Evolutionary conservation across 2,113 vertebrate genomes (phyloP).

Genomic region (Callionymus lyra): DNA sequence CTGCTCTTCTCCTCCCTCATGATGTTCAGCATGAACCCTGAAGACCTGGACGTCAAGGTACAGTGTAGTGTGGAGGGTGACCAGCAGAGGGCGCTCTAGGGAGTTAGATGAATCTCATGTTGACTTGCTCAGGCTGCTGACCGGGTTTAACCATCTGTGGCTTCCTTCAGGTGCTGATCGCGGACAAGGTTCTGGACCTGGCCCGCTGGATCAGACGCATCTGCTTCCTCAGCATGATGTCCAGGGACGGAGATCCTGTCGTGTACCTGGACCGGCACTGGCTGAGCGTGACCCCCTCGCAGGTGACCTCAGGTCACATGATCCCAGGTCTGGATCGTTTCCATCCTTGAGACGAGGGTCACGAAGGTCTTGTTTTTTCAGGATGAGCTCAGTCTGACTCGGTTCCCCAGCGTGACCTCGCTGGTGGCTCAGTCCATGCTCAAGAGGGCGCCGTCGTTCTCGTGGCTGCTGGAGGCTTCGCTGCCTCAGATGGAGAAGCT

Average conservation of each 20-base stretch:
- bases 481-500: slow-evolving; percentile 71
- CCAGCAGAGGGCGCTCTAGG: too few relatives aligned
- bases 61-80: too few relatives aligned
- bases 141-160: too few relatives aligned
- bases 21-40: slow-evolving; percentile 70
- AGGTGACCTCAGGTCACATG: slow-evolving; percentile 59
- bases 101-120: too few relatives aligned
- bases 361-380: slow-evolving; percentile 29
- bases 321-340: background rate
- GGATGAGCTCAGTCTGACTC: slow-evolving; percentile 74
- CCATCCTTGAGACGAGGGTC: background rate
- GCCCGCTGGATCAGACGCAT: slow-evolving; percentile 74
- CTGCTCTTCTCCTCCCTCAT: slow-evolving; percentile 78
- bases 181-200: slow-evolving; percentile 67
- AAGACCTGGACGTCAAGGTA: slow-evolving; percentile 86
- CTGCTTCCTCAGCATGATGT: slow-evolving; percentile 72
- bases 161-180: slow-evolving; percentile 70
- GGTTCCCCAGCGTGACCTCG: slow-evolving; percentile 82
- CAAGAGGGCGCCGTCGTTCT: slow-evolving; percentile 65
- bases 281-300: slow-evolving; percentile 72
- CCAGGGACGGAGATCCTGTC: slow-evolving; percentile 59
- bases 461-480: slow-evolving; percentile 72
- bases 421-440: slow-evolving; percentile 84
- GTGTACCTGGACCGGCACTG: slow-evolving; percentile 79
- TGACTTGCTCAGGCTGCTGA: too few relatives aligned